Conservation (phyloP, 2,888 invertebrate genomes). For the Heliconius ismenius region DNA sequence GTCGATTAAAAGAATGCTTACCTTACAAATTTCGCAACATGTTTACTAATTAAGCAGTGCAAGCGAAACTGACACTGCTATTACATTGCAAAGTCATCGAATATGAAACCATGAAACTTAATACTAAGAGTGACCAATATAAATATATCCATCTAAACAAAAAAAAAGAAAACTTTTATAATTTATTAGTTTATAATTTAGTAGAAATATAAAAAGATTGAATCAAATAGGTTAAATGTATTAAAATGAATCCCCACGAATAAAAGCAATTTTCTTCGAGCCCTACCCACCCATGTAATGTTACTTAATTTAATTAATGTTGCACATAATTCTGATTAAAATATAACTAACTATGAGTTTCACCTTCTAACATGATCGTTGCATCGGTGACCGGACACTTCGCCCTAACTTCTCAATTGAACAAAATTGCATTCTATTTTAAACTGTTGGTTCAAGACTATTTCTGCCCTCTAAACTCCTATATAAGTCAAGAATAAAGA, state of each 20-base stretch:
- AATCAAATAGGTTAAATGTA: slow-evolving; percentile 54
- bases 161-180: neutral
- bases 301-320: slow-evolving; percentile 73
- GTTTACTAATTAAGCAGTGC: neutral
- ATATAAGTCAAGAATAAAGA: neutral
- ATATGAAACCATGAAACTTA: neutral
- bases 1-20: neutral
- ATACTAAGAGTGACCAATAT: neutral
- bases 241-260: slow-evolving; percentile 74
- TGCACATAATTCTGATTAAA: slow-evolving; percentile 70
- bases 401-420: slow-evolving; percentile 30
- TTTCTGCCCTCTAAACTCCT: slow-evolving; percentile 25
- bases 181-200: neutral
- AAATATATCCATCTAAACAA: neutral
- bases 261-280: slow-evolving; percentile 75
- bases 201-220: neutral
- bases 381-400: slow-evolving; percentile 21
- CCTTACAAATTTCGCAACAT: neutral
- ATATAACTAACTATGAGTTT: slow-evolving; percentile 54
- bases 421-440: slow-evolving; percentile 49
- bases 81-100: neutral
- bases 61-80: neutral
- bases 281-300: slow-evolving; percentile 60
- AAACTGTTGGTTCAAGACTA: slow-evolving; percentile 30
- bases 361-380: slow-evolving; percentile 32